phyloP scores from a whole-genome alignment of 2,797 vertebrate genomes.

The Enteromius viviparus region DNA sequence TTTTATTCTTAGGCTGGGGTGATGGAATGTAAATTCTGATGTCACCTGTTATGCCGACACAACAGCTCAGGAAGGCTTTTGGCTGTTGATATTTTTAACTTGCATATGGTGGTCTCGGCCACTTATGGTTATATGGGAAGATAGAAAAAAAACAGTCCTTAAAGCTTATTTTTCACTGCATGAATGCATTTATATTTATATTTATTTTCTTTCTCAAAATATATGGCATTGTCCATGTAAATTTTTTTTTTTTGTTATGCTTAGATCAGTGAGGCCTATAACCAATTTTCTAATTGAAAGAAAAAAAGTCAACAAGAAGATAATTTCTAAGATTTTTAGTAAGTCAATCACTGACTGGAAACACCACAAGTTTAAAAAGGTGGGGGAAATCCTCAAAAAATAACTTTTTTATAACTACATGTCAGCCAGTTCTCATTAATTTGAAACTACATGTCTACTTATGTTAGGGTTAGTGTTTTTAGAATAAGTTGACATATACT shows the following conservation, averaged over 20 bases:
- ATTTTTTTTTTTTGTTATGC: neutral
- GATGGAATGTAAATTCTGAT: neutral
- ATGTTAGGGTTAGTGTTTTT: too few relatives aligned
- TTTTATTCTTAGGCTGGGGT: neutral
- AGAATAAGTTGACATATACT: too few relatives aligned
- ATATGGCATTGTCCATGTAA: neutral
- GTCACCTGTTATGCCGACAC: slow-evolving; percentile 12
- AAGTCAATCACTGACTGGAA: neutral
- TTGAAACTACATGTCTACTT: too few relatives aligned
- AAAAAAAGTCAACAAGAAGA: neutral
- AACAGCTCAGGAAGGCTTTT: slow-evolving; percentile 44
- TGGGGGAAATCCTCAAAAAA: neutral
- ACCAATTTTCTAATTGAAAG: neutral
- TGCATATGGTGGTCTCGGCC: slow-evolving; percentile 61
- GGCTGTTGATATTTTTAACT: slow-evolving; percentile 78
- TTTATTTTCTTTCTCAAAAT: too few relatives aligned
- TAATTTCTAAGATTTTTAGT: neutral
- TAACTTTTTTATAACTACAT: too few relatives aligned
- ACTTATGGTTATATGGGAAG: slow-evolving; percentile 73
- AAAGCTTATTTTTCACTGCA: slow-evolving; percentile 29
- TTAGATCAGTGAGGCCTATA: neutral
- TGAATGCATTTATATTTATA: neutral
- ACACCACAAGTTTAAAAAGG: neutral
- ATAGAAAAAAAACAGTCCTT: slow-evolving; percentile 55
- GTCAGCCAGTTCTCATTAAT: too few relatives aligned